Percentiles rank a stretch among this genome's conserved stretches.
Conservation (phyloP, 2,113 vertebrate genomes). For the Gallinago media region DNA sequence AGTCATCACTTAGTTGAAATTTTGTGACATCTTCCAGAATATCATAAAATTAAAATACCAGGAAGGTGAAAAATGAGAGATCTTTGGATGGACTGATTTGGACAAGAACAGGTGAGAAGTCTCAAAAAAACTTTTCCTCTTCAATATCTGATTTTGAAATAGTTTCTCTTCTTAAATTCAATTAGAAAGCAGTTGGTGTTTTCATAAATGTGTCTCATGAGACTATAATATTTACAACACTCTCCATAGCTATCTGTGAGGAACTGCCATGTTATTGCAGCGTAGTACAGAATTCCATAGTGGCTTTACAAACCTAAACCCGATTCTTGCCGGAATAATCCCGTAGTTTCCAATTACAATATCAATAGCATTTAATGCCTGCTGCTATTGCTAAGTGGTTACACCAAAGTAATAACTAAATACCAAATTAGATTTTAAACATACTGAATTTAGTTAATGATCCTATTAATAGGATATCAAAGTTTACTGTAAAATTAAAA, state of each 20-base stretch:
- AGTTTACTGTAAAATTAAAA: background rate
- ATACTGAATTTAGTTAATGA: background rate
- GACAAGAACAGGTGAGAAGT: background rate
- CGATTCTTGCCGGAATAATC: background rate
- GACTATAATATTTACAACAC: background rate
- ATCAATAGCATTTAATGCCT: background rate
- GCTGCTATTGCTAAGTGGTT: background rate
- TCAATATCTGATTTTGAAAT: background rate
- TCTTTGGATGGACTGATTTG: background rate
- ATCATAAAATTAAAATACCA: background rate
- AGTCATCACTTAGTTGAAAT: background rate
- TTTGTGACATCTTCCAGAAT: background rate
- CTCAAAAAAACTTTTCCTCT: background rate
- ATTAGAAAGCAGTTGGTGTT: background rate
- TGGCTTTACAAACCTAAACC: background rate
- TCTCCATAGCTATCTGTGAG: background rate
- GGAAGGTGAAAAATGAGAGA: background rate
- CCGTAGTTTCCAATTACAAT: background rate
- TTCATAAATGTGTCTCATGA: background rate
- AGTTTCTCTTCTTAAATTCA: background rate
- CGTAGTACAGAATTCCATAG: background rate
- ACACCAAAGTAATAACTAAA: background rate
- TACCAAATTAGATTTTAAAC: background rate
- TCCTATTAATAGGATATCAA: background rate
- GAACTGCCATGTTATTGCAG: background rate